These are phyloP conservation scores for Neotragus pygmaeus DNA, from an alignment of 2,113 vertebrate species.

Conservation along the genomic window DNA sequence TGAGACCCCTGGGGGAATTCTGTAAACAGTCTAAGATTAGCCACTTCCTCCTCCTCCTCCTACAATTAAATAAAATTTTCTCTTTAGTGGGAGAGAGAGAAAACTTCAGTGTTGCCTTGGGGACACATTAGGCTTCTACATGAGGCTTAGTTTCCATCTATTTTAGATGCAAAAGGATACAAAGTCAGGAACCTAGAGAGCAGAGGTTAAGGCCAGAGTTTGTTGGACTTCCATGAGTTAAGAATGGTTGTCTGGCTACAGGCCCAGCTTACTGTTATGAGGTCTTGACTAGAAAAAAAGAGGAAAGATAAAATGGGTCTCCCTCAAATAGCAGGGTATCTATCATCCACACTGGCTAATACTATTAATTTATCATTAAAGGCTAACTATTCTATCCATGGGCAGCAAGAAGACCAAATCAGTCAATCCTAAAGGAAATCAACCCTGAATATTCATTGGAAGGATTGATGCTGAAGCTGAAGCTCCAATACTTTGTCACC, in stretches of 20 bases:
- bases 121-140: conserved; percentile 70
- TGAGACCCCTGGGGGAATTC: background rate
- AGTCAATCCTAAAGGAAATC: background rate
- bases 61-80: conserved; percentile 43
- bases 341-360: background rate
- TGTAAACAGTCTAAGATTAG: conserved; percentile 52
- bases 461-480: background rate
- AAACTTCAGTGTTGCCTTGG: conserved; percentile 41
- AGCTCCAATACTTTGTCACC: background rate
- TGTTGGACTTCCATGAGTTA: background rate
- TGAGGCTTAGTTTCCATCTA: conserved; percentile 62
- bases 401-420: background rate
- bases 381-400: background rate
- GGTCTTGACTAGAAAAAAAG: background rate
- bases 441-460: background rate
- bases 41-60: conserved; percentile 37
- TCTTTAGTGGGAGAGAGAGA: conserved; percentile 63
- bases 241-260: conserved; percentile 33
- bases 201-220: conserved; percentile 52
- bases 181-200: background rate
- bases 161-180: background rate
- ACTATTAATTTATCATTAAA: background rate
- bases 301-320: background rate
- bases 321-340: background rate
- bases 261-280: background rate